Conservation (phyloP, 2,888 invertebrate genomes). For the Rhagonycha fulva region DNA sequence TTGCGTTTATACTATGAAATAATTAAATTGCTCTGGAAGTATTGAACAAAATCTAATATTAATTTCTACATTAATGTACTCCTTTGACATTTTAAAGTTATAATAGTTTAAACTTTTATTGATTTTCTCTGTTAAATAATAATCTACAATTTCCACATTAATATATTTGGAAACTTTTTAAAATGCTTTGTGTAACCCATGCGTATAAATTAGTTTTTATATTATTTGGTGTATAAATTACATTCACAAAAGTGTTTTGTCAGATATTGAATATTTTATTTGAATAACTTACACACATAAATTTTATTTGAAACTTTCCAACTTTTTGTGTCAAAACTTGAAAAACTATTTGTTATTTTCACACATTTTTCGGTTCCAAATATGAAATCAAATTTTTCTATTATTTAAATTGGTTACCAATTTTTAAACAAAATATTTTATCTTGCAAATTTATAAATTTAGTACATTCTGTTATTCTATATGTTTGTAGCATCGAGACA, state of each 20-base stretch:
- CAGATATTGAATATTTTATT: background rate
- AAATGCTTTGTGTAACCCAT: too few relatives aligned
- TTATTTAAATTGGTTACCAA: background rate
- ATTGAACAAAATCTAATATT: background rate
- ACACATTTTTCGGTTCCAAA: background rate
- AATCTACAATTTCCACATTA: background rate
- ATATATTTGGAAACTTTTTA: background rate
- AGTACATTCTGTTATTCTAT: background rate
- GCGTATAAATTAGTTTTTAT: background rate
- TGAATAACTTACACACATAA: background rate
- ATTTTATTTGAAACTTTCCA: background rate
- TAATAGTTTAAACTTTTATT: background rate
- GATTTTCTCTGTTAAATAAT: background rate
- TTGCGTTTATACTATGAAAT: background rate
- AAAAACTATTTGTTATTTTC: background rate
- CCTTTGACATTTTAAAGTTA: background rate
- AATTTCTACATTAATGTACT: background rate
- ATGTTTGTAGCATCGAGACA: conserved; percentile 84
- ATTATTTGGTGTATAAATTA: background rate
- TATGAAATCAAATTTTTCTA: background rate
- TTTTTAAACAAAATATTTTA: background rate
- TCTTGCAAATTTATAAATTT: background rate
- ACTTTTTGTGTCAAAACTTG: background rate
- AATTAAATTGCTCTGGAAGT: background rate
- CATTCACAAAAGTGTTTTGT: background rate